Conservation (phyloP, 92 coral and sea anemone genomes). For the Palythoa grandis region DNA sequence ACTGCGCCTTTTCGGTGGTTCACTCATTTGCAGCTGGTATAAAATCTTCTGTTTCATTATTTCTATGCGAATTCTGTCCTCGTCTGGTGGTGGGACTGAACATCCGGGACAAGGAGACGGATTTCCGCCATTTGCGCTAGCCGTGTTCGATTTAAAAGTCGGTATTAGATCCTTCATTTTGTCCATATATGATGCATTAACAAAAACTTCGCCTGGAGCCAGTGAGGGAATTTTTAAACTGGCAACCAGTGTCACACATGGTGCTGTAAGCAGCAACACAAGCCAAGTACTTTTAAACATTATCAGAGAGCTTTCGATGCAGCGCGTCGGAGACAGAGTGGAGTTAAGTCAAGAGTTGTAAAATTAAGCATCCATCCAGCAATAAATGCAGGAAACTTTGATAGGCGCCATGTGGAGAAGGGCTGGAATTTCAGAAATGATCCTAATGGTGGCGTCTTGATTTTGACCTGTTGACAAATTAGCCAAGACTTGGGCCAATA, state of each 20-base stretch:
- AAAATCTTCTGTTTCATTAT: slow-evolving; percentile 11
- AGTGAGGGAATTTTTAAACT: slow-evolving; percentile 7
- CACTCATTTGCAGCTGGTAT: neutral
- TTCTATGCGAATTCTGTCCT: slow-evolving; percentile 26
- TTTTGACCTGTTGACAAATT: slow-evolving; percentile 41
- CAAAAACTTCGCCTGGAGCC: neutral
- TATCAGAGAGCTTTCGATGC: slow-evolving; percentile 19
- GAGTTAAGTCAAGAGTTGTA: slow-evolving; percentile 19
- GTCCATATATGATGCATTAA: slow-evolving; percentile 13
- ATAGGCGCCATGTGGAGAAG: slow-evolving; percentile 32
- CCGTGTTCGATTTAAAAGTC: neutral
- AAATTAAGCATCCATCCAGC: slow-evolving; percentile 28
- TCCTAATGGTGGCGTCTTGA: slow-evolving; percentile 26
- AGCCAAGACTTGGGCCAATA: slow-evolving; percentile 15
- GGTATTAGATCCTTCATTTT: neutral
- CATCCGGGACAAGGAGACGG: slow-evolving; percentile 43
- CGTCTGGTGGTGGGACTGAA: slow-evolving; percentile 17
- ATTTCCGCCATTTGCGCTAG: slow-evolving; percentile 19
- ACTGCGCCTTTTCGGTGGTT: slow-evolving; percentile 27
- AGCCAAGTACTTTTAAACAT: slow-evolving; percentile 2
- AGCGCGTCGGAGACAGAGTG: slow-evolving; percentile 22
- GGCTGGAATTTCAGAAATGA: slow-evolving; percentile 47
- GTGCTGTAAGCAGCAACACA: neutral
- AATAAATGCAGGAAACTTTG: slow-evolving; percentile 43
- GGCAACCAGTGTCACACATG: slow-evolving; percentile 20